These are phyloP conservation scores for Phymorhynchus buccinoides DNA, from an alignment of 1,140 invertebrate species.

Conservation along the genomic window DNA sequence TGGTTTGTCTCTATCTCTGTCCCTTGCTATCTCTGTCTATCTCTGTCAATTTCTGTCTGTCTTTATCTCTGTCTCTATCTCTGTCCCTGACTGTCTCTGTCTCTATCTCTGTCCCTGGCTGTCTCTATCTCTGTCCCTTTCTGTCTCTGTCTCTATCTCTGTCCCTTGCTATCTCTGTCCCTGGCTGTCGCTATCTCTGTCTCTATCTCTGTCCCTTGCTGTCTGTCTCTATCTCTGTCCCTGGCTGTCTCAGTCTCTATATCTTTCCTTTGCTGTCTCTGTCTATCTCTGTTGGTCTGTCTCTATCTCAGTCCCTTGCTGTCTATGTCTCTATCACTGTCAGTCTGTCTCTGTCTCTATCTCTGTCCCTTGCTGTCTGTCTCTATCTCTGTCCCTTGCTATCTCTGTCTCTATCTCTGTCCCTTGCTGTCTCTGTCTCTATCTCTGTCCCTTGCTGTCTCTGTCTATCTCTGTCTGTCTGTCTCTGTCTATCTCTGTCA, in stretches of 20 bases:
- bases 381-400: too few relatives aligned
- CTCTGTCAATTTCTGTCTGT: too few relatives aligned
- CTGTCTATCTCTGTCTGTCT: too few relatives aligned
- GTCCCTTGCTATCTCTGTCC: too few relatives aligned
- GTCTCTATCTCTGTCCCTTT: neutral
- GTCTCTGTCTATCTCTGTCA: too few relatives aligned
- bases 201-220: neutral
- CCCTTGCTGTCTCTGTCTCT: too few relatives aligned
- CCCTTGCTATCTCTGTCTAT: neutral
- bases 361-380: neutral
- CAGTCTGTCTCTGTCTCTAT: slow-evolving; percentile 1
- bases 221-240: neutral
- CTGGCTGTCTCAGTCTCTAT: neutral
- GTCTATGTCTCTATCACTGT: neutral
- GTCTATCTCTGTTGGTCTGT: neutral
- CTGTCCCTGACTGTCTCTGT: neutral
- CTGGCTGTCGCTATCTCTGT: neutral
- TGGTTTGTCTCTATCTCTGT: too few relatives aligned
- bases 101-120: neutral
- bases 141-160: slow-evolving; percentile 13
- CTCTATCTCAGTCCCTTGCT: neutral
- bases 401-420: too few relatives aligned
- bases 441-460: too few relatives aligned
- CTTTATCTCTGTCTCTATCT: neutral
- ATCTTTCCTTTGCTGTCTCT: slow-evolving; percentile 1